Conservation (phyloP, 2,888 invertebrate genomes). For the Ligdia adustata region DNA sequence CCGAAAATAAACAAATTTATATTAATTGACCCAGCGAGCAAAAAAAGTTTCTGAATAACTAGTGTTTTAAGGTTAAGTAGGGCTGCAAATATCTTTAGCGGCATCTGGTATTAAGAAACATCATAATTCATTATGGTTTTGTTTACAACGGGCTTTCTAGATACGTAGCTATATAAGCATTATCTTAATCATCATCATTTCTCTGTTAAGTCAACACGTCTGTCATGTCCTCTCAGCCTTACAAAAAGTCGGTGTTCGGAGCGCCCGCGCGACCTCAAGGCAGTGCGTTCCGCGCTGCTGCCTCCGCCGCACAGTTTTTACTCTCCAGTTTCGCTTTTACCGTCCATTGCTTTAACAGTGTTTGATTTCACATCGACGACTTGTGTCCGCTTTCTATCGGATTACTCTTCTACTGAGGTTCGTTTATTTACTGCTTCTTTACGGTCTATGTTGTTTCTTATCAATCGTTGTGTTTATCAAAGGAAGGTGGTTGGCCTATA, state of each 20-base stretch:
- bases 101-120: too few species aligned
- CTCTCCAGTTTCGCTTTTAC: constrained; percentile 31
- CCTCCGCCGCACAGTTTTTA: constrained; percentile 43
- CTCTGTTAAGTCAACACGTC: too few species aligned
- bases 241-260: background rate
- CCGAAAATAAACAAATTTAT: too few species aligned
- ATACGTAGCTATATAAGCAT: background rate
- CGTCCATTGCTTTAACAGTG: constrained; percentile 17
- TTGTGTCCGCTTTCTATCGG: constrained; percentile 18
- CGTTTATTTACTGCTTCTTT: too few species aligned
- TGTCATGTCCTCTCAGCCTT: constrained; percentile 15
- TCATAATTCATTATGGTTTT: too few species aligned
- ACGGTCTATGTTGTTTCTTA: too few species aligned
- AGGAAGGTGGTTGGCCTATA: background rate
- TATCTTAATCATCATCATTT: background rate
- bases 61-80: too few species aligned
- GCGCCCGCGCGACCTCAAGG: constrained; percentile 35
- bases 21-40: too few species aligned
- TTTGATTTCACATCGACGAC: constrained; percentile 18
- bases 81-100: too few species aligned
- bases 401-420: constrained; percentile 10
- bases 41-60: too few species aligned
- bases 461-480: background rate
- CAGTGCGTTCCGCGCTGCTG: constrained; percentile 64
- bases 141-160: too few species aligned